Percentiles rank a stretch among this genome's conserved stretches.
Conservation (phyloP, 2,888 invertebrate species). For the Hartigia nigra region DNA sequence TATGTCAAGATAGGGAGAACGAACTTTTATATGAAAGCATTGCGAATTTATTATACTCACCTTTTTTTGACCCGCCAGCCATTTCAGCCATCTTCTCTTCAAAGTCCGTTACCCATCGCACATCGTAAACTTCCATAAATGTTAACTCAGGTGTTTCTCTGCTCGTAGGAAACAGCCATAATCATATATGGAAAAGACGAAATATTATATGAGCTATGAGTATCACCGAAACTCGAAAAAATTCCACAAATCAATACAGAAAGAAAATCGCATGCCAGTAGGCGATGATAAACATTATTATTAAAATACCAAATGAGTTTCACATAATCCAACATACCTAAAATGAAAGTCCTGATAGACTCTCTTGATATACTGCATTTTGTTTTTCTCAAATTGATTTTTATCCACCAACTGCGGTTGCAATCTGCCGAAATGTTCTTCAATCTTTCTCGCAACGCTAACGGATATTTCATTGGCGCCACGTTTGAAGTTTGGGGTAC, state of each 20-base stretch:
- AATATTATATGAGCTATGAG: neutral
- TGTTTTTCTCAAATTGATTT: constrained; percentile 76
- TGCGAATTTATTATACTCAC: constrained; percentile 47
- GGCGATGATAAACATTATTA: neutral
- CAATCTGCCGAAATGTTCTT: constrained; percentile 79
- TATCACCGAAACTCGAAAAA: neutral
- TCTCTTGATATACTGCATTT: constrained; percentile 70
- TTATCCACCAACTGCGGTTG: constrained; percentile 75
- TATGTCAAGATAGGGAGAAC: constrained; percentile 7
- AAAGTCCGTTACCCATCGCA: constrained; percentile 64
- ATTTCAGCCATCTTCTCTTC: constrained; percentile 63
- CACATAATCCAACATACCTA: constrained; percentile 59
- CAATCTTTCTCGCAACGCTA: constrained; percentile 75
- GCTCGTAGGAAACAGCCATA: constrained; percentile 39
- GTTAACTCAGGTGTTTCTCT: constrained; percentile 67
- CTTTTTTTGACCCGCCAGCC: constrained; percentile 47
- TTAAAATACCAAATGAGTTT: neutral
- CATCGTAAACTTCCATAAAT: constrained; percentile 65
- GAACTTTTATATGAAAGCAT: neutral
- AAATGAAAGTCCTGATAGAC: constrained; percentile 77
- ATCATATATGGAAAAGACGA: constrained; percentile 17
- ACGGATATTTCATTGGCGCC: constrained; percentile 65
- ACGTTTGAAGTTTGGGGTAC: constrained; percentile 69
- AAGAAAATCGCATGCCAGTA: neutral
- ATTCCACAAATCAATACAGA: neutral